Base-by-base conservation (phyloP, 2,888 invertebrate genomes). In the Aleiodes alternator region DNA sequence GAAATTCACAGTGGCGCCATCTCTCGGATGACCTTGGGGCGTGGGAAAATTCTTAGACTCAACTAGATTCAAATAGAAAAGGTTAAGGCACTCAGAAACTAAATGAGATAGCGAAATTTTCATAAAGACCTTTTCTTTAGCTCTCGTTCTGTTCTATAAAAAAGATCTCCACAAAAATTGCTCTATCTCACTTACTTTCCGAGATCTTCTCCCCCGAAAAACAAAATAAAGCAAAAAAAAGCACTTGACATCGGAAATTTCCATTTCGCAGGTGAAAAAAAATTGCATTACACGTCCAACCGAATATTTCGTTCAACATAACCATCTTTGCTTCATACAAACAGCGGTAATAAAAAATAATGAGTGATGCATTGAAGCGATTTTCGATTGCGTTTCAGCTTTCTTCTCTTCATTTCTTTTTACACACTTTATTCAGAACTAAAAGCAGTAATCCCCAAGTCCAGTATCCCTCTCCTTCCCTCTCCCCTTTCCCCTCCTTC, bases 291-390 rank as follows among this genome's bases (percentile, higher is more conserved):
- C 16, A 16, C 12, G 14, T 53, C 16, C 5, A 16, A 12, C 6
- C 3, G 8, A 34, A 53, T 16, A 14, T 53, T 68, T 23, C n/a
- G 51, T 51, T n/a, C n/a, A 68, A 23, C 51, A 68, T 23, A 23
- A 23, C 64, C 48, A 34, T 34, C 51, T 68, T 16, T 51, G 31
- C 29, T 51, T 68, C 48, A 57, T 61, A 51, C 31, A 73, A 57
- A 48, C 43, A 29, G 56, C 56, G 31, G 12, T 57, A 50, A 69
- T 68, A 69, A 73, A 73, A 51, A 57, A 73, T 73, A 73, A 68
- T 68, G 56, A 68, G 43, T 56, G 55, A 48, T 68, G 29, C 51
- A 61, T 64, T 16, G 43, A 29, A 51, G 68, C 53, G 51, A 68
- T 68, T 68, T 68, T 68, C 68, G 68, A 68, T 68, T 68, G 68